A percentile compares a stretch with the other conserved stretches of the same genome.
These are phyloP conservation scores for Erythrocercus mccallii DNA, from an alignment of 2,113 vertebrate genomes.

Conservation along the genomic window DNA sequence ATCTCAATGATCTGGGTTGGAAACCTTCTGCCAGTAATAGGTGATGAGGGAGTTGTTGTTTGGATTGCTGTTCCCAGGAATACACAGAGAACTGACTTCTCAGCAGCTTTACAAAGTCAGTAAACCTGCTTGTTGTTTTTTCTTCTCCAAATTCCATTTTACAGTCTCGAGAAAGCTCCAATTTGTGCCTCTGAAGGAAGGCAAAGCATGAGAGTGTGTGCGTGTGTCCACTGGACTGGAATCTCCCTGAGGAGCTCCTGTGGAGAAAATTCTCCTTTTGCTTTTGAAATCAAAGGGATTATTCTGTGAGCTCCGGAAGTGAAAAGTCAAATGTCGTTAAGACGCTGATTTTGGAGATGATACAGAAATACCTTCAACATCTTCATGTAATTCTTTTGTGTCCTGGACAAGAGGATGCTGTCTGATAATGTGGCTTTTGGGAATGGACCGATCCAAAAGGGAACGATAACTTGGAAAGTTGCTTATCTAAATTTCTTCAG, in stretches of 20 bases:
- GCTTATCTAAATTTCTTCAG: background rate
- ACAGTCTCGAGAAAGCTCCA: background rate
- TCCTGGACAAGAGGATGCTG: background rate
- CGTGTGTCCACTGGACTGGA: accelerated
- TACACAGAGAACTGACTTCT: background rate
- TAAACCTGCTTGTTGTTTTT: background rate
- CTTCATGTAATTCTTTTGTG: background rate
- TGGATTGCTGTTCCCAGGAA: background rate
- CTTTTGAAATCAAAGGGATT: background rate
- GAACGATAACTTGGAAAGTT: background rate
- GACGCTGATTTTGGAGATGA: background rate
- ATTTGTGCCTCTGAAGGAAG: background rate
- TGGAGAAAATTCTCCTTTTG: background rate
- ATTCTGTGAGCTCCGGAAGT: background rate
- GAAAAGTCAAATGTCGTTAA: background rate
- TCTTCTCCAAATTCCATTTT: background rate
- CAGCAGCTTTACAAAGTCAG: background rate
- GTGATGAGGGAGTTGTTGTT: background rate
- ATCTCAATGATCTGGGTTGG: background rate
- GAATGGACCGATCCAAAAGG: background rate
- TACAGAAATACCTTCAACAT: background rate
- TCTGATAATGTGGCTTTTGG: background rate
- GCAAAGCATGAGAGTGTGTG: accelerated
- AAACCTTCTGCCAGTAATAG: background rate
- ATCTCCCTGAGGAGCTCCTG: background rate